Evolutionary conservation across 2,113 vertebrate species (phyloP).

Genomic region (Amphiprion ocellaris): DNA sequence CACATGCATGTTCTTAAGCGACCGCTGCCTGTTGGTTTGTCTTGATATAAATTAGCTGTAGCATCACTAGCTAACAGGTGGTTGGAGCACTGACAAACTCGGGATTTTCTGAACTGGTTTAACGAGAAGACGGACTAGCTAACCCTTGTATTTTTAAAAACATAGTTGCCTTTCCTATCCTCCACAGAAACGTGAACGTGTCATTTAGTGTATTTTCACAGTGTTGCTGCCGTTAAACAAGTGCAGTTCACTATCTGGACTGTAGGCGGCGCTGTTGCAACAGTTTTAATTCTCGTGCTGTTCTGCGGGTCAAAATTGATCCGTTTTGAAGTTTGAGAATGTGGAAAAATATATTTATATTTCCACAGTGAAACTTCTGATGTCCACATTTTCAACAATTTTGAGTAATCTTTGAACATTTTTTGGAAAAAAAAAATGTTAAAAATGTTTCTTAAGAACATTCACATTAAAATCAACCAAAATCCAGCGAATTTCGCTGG

Average conservation of each 20-base stretch:
- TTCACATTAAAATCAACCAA: no score
- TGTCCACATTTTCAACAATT: no score
- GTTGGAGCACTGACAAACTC: background rate
- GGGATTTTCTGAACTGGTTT: no score
- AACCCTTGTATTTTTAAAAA: background rate
- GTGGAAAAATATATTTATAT: no score
- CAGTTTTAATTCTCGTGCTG: background rate
- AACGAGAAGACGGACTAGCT: background rate
- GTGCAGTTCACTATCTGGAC: constrained; percentile 2
- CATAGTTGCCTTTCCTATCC: background rate
- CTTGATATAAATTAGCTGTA: background rate
- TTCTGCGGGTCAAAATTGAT: no score
- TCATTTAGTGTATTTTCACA: background rate
- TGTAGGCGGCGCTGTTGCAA: constrained; percentile 12
- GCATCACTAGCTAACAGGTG: background rate
- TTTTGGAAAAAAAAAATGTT: no score
- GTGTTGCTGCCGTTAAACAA: background rate
- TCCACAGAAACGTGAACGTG: background rate
- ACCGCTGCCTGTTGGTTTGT: no score
- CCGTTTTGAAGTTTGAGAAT: no score
- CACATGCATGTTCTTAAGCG: background rate
- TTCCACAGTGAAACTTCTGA: no score
- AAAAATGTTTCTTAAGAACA: no score
- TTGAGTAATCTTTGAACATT: no score
- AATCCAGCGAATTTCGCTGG: no score